A percentile compares a stretch with the other conserved stretches of the same genome.
These are phyloP conservation scores for Bufo bufo DNA, from an alignment of 2,113 vertebrate genomes.

Conservation along the genomic window DNA sequence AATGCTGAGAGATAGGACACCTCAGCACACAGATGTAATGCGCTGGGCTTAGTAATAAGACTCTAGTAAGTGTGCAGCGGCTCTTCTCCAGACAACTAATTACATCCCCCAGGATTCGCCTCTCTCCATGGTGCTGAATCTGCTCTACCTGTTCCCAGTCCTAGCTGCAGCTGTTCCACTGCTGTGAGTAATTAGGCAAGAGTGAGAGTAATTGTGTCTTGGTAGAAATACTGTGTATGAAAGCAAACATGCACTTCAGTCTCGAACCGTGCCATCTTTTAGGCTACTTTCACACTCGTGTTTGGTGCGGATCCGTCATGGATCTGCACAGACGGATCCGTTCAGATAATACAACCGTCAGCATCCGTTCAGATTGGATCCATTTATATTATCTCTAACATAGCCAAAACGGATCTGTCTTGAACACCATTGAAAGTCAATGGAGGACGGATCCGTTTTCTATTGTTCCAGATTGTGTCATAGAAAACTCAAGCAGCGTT, in stretches of 20 bases:
- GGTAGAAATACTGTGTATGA: neutral
- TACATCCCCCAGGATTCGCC: slow-evolving; percentile 44
- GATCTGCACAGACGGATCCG: too few species aligned
- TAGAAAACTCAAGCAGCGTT: too few species aligned
- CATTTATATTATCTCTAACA: too few species aligned
- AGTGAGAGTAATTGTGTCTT: neutral
- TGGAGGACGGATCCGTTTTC: too few species aligned
- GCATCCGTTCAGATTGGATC: too few species aligned
- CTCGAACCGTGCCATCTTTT: neutral
- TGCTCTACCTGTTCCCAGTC: slow-evolving; percentile 40
- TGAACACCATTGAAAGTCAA: too few species aligned
- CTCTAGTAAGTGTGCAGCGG: slow-evolving; percentile 27
- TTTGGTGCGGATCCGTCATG: too few species aligned
- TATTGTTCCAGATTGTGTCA: too few species aligned
- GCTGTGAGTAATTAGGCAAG: neutral
- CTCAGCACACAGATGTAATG: slow-evolving; percentile 21
- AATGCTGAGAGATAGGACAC: slow-evolving; percentile 14
- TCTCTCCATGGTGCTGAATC: slow-evolving; percentile 53
- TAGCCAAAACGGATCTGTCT: too few species aligned
- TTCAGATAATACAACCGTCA: too few species aligned
- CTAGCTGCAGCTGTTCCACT: slow-evolving; percentile 38
- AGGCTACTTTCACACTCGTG: too few species aligned
- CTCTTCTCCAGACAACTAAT: slow-evolving; percentile 42
- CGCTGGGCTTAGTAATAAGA: slow-evolving; percentile 34
- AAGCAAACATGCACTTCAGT: neutral